Conservation (phyloP, 35 echinoderm and acorn worm species). For the Nesometra sesokonis region DNA sequence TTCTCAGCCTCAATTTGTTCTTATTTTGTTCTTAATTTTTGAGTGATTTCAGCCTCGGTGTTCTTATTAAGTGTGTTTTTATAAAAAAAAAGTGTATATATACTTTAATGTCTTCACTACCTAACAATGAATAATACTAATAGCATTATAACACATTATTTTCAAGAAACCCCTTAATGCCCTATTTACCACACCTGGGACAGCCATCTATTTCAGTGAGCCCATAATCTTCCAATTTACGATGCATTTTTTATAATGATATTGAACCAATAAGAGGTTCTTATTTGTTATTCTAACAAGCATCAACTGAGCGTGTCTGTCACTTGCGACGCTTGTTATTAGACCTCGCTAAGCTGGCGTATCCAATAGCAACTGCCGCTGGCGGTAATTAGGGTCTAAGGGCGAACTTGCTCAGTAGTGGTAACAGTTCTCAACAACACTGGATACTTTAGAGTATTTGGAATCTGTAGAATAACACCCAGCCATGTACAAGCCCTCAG, state of each 20-base stretch:
- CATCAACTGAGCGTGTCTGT: not conserved
- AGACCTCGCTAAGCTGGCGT: not conserved
- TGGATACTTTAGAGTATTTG: not conserved
- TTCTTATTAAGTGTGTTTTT: too few relatives aligned
- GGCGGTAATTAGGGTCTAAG: not conserved
- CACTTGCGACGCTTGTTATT: not conserved
- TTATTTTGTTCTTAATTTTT: too few relatives aligned
- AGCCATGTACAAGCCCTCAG: not conserved
- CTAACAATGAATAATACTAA: too few relatives aligned
- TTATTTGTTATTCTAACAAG: not conserved
- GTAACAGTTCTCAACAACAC: not conserved
- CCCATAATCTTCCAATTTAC: not conserved
- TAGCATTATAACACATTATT: too few relatives aligned
- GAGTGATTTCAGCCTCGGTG: too few relatives aligned
- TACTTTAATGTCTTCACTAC: too few relatives aligned
- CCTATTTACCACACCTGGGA: not conserved
- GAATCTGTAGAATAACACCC: not conserved
- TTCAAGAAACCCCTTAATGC: too few relatives aligned
- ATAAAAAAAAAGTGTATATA: too few relatives aligned
- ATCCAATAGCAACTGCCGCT: not conserved
- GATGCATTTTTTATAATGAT: not conserved
- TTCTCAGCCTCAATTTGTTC: too few relatives aligned
- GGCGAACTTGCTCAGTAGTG: not conserved
- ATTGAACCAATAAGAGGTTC: not conserved
- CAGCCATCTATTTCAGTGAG: not conserved